phyloP scores from a whole-genome alignment of 2,888 invertebrate species.

The Zygaena filipendulae region DNA sequence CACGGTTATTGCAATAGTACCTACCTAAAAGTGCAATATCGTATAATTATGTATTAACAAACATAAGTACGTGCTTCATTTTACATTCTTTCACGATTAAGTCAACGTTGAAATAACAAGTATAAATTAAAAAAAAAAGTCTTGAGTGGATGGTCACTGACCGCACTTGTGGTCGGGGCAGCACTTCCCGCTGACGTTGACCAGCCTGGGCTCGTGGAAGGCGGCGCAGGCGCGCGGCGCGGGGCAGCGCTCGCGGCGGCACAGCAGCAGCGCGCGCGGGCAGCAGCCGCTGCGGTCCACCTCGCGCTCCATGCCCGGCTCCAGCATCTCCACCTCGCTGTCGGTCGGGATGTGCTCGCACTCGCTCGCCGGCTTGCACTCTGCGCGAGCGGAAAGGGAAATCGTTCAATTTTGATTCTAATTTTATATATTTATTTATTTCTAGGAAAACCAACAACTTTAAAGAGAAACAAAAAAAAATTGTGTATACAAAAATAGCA shows the following conservation, averaged over 20 bases:
- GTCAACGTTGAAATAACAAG: too few relatives aligned
- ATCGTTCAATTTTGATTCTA: constrained; percentile 7
- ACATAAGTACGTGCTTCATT: too few relatives aligned
- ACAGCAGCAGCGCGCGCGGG: constrained; percentile 68
- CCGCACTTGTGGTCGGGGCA: constrained; percentile 76
- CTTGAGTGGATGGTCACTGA: constrained; percentile 24
- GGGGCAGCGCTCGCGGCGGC: constrained; percentile 73
- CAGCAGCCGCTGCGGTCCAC: constrained; percentile 74
- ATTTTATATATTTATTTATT: too few relatives aligned
- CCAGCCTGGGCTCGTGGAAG: constrained; percentile 55
- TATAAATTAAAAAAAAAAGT: constrained; percentile 1
- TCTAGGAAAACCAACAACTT: background rate
- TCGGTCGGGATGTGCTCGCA: constrained; percentile 64
- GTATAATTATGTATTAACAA: too few relatives aligned
- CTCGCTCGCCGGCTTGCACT: constrained; percentile 78
- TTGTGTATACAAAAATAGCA: too few relatives aligned
- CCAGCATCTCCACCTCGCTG: constrained; percentile 53
- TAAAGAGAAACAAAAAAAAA: too few relatives aligned
- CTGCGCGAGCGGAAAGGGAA: too few relatives aligned
- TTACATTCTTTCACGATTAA: too few relatives aligned
- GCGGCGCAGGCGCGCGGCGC: constrained; percentile 66
- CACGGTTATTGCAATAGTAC: too few relatives aligned
- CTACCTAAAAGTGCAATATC: too few relatives aligned
- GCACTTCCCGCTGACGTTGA: constrained; percentile 58
- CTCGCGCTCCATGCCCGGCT: constrained; percentile 70